These are phyloP conservation scores for Panulirus ornatus DNA, from an alignment of 1,140 invertebrate species.

Conservation along the genomic window DNA sequence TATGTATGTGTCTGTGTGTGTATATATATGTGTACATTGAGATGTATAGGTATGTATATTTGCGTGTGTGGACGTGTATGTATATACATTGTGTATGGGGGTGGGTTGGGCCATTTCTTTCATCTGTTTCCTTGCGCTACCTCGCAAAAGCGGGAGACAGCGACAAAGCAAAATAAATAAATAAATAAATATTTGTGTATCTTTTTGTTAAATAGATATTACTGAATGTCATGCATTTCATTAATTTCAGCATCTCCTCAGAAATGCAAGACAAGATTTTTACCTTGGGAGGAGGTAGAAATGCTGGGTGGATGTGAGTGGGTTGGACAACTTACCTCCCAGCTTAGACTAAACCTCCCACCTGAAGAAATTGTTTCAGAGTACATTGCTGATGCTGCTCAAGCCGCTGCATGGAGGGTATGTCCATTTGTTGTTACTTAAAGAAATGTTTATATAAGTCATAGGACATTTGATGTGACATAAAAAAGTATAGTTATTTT, in stretches of 20 bases:
- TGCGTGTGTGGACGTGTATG: no score
- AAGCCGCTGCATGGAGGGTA: constrained; percentile 31
- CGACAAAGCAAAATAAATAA: no score
- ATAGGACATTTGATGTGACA: neutral
- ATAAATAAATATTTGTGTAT: neutral
- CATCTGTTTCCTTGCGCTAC: no score
- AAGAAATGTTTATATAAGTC: neutral
- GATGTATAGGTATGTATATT: no score
- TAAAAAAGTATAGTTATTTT: neutral
- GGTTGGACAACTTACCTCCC: constrained; percentile 41
- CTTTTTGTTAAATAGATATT: neutral
- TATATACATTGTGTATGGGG: no score
- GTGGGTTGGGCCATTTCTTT: no score
- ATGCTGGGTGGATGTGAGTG: constrained; percentile 31
- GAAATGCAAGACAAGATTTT: neutral
- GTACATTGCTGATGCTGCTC: constrained; percentile 46
- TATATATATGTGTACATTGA: no score
- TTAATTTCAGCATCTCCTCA: constrained; percentile 29
- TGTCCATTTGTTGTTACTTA: neutral
- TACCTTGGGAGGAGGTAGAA: constrained; percentile 33
- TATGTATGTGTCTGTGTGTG: no score
- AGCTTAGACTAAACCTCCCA: neutral
- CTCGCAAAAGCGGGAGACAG: no score
- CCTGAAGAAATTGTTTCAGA: constrained; percentile 15
- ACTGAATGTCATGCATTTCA: neutral